Conservation (phyloP, 2,888 invertebrate species). For the Xylocampa areola region DNA sequence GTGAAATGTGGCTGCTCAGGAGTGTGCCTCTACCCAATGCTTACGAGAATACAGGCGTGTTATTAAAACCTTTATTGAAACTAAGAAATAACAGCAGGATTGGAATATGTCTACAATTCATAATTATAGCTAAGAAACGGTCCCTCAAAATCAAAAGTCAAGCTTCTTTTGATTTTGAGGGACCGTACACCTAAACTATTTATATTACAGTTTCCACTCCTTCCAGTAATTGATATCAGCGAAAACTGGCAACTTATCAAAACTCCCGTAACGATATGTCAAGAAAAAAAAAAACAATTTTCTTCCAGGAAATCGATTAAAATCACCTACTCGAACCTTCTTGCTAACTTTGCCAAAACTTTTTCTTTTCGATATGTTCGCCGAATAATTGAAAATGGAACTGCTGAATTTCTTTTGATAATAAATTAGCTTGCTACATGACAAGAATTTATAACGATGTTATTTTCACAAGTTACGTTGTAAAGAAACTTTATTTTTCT, state of each 20-base stretch:
- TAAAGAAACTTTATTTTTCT: no score
- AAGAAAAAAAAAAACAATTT: slow-evolving; percentile 49
- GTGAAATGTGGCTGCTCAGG: no score
- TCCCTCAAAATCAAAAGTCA: slow-evolving; percentile 6
- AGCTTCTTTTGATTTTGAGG: no score
- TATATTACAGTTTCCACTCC: slow-evolving; percentile 17
- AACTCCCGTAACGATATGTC: slow-evolving; percentile 49
- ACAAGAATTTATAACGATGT: slow-evolving; percentile 36
- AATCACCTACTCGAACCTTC: slow-evolving; percentile 43
- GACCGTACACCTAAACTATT: no score
- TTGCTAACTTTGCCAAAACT: slow-evolving; percentile 40
- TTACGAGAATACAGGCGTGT: no score
- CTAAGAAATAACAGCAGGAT: no score
- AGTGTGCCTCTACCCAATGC: no score
- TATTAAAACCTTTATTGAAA: no score
- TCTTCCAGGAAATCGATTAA: slow-evolving; percentile 49
- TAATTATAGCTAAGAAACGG: no score
- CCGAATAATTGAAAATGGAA: slow-evolving; percentile 42
- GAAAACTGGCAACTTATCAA: slow-evolving; percentile 38
- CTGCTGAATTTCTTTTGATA: slow-evolving; percentile 15
- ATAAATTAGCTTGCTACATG: slow-evolving; percentile 32
- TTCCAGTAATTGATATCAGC: slow-evolving; percentile 40
- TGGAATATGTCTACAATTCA: no score
- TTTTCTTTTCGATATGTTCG: slow-evolving; percentile 33
- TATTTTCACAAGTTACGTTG: slow-evolving; percentile 28